Conservation (phyloP, 2,113 vertebrate genomes). For the Perccottus glenii region DNA sequence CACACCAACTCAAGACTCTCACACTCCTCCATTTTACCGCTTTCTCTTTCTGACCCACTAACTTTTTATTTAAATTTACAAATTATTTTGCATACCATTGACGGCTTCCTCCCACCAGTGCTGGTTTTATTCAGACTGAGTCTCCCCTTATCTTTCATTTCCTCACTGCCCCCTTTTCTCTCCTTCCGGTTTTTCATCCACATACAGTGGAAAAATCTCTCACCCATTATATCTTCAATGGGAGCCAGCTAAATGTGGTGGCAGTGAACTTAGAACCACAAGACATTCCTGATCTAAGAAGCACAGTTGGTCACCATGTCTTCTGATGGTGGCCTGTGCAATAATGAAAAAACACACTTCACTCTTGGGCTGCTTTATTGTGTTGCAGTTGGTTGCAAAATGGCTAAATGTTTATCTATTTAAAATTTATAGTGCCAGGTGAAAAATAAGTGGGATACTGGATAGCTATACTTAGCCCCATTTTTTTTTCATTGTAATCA, state of each 20-base stretch:
- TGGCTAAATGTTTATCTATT: conserved; percentile 66
- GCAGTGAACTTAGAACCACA: conserved; percentile 80
- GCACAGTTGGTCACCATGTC: conserved; percentile 70
- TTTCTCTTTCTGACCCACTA: conserved; percentile 56
- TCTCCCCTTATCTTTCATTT: conserved; percentile 69
- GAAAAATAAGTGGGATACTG: conserved; percentile 31
- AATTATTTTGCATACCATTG: conserved; percentile 56
- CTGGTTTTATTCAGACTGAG: conserved; percentile 57
- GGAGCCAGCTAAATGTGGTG: conserved; percentile 81
- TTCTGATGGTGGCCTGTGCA: conserved; percentile 56
- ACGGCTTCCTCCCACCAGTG: conserved; percentile 55
- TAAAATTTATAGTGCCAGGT: conserved; percentile 64
- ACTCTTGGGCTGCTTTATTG: conserved; percentile 62
- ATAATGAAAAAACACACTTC: conserved; percentile 67
- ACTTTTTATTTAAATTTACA: conserved; percentile 66
- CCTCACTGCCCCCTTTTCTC: conserved; percentile 36
- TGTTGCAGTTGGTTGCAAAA: conserved; percentile 58
- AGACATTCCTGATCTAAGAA: conserved; percentile 76
- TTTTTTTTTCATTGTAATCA: conserved; percentile 67
- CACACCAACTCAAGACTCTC: conserved; percentile 69
- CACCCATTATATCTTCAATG: conserved; percentile 79
- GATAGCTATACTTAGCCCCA: conserved; percentile 38
- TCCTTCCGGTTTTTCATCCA: conserved; percentile 67
- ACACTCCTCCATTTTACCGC: conserved; percentile 67
- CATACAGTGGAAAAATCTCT: conserved; percentile 81